Evolutionary conservation across 2,113 vertebrate genomes (phyloP).

Genomic region (Chauna torquata): DNA sequence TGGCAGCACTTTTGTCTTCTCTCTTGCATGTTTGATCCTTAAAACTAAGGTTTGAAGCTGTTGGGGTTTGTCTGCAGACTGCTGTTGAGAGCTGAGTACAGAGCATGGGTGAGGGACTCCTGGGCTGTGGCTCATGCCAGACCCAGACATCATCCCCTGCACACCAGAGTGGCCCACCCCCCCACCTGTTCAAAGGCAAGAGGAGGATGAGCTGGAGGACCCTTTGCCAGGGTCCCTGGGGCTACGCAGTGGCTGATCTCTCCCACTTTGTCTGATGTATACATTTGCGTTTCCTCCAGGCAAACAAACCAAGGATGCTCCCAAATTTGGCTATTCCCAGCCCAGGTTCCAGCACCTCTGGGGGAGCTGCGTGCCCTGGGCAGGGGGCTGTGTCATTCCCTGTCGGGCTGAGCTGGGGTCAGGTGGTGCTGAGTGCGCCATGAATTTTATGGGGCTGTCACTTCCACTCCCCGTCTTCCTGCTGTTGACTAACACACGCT

Average conservation of each 20-base stretch:
- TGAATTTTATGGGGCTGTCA: neutral
- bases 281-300: fast-evolving
- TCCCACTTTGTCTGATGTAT: neutral
- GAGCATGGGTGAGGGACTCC: neutral
- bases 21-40: neutral
- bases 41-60: neutral
- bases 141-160: too few relatives aligned
- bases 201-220: neutral
- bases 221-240: neutral
- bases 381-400: fast-evolving
- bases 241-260: fast-evolving
- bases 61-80: neutral
- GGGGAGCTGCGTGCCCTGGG: neutral
- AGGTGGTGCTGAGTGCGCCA: fast-evolving
- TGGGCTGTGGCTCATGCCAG: neutral
- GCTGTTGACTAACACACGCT: fast-evolving
- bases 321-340: neutral
- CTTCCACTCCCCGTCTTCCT: neutral
- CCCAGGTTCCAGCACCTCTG: neutral
- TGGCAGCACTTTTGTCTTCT: neutral
- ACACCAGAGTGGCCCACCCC: neutral
- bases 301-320: neutral
- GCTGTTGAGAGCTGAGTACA: neutral
- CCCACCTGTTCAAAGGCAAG: neutral
- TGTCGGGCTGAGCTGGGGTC: fast-evolving